A percentile compares a stretch with the other conserved stretches of the same genome.
These are phyloP conservation scores for Panzeria rudis DNA, from an alignment of 2,888 invertebrate species.

Conservation along the genomic window DNA sequence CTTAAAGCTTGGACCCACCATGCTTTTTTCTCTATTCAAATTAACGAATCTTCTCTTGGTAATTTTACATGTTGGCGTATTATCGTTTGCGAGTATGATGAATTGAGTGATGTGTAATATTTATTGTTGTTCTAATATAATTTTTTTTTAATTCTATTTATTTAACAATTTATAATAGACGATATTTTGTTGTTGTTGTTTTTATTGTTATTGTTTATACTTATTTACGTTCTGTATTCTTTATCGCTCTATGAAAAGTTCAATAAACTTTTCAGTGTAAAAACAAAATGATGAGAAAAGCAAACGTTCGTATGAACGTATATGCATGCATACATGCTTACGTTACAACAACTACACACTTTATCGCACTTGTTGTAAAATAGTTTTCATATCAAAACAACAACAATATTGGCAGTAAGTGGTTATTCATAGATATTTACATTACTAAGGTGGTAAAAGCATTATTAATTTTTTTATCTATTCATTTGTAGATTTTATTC, in stretches of 20 bases:
- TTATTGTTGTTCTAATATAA: constrained; percentile 33
- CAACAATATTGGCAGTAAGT: neutral
- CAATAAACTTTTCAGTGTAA: constrained; percentile 53
- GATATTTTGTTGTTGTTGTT: constrained; percentile 13
- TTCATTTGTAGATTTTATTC: neutral
- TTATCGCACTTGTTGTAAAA: constrained; percentile 45
- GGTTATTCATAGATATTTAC: neutral
- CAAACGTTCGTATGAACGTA: neutral
- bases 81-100: neutral
- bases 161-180: constrained; percentile 57
- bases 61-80: constrained; percentile 13
- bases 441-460: constrained; percentile 4
- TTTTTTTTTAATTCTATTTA: constrained; percentile 29
- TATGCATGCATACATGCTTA: neutral
- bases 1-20: neutral
- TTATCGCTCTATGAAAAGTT: constrained; percentile 49
- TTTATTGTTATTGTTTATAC: constrained; percentile 15
- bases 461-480: constrained; percentile 3
- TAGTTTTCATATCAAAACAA: constrained; percentile 38
- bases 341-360: constrained; percentile 22
- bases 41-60: neutral
- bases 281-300: constrained; percentile 39
- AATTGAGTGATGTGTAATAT: constrained; percentile 26
- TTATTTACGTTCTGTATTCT: constrained; percentile 47
- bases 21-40: neutral